Base-by-base conservation (phyloP, 2,797 vertebrate genomes). In the Champsocephalus gunnari region DNA sequence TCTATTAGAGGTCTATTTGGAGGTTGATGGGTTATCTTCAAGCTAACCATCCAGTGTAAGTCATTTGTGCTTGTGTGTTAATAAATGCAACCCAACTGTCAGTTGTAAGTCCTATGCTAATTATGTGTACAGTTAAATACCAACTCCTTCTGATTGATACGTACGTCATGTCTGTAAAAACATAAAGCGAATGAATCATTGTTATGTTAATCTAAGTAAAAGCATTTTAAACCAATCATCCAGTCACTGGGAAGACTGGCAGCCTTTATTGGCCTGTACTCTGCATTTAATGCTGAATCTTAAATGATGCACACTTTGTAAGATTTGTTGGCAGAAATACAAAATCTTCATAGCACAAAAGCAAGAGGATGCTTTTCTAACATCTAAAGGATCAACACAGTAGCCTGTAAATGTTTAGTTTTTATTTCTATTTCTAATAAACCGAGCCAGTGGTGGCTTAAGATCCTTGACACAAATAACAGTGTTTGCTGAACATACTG, bases 1-100 rank as follows among this genome's bases (percentile, higher is more conserved):
- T 77, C 55, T 81, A 68, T 80, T 45, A 6, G 13, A 58, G 24
- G 48, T 77, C 55, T 81, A 68, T 80, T 45, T 9, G 16, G 61
- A 54, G 19, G 75, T 80, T 53, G 45, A 68, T 53, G 12, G 17
- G 9, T 45, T 45, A 47, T 24, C 51, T 60, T 49, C 54, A 24
- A 69, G 61, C 32, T 43, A 14, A 14, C 21, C 12, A 65, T 64
- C 43, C 28, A 49, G 72, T 53, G 49, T 16, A 44, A 45, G 62
- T 75, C 43, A 55, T 16, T 58, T 34, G 12, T 12, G 43, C 21
- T 60, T 21, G 73, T 32, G 5, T 41, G 50, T 45, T n/a, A 13
- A 67, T 49, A 38, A 3, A n/a, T 63, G 24, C 2, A 2, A 64
- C 45, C 34, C 19, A 3, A 9, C 14, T 32, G 59, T 60, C 38